Conservation (phyloP, 2,113 vertebrate genomes). For the Shinisaurus crocodilurus region DNA sequence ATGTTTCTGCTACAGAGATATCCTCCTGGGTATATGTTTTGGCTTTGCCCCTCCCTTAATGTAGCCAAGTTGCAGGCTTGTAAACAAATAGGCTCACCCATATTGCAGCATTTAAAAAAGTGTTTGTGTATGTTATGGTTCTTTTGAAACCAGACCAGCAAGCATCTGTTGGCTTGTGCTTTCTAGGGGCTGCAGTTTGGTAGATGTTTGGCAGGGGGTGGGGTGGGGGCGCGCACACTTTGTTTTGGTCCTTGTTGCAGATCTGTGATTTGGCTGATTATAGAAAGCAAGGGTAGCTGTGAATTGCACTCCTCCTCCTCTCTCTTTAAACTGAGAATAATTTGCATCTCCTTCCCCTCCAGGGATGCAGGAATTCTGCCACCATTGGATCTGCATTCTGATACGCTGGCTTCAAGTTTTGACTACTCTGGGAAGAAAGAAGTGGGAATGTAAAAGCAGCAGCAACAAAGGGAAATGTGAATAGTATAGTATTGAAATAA, state of each 20-base stretch:
- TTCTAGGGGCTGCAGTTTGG: slow-evolving; percentile 43
- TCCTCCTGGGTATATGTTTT: slow-evolving; percentile 56
- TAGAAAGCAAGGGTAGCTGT: slow-evolving; percentile 23
- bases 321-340: background rate
- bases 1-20: slow-evolving; percentile 53
- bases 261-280: slow-evolving; percentile 30
- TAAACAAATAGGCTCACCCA: slow-evolving; percentile 23
- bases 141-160: slow-evolving; percentile 9
- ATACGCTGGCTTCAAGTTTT: background rate
- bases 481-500: slow-evolving; percentile 9
- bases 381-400: slow-evolving; percentile 34
- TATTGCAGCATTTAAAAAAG: slow-evolving; percentile 26
- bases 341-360: background rate
- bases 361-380: background rate
- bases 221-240: background rate
- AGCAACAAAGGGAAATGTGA: background rate
- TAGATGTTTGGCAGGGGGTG: slow-evolving; percentile 1
- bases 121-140: slow-evolving; percentile 19
- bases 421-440: slow-evolving; percentile 20
- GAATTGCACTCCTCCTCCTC: slow-evolving; percentile 25
- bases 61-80: slow-evolving; percentile 45
- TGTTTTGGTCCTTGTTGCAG: slow-evolving; percentile 38
- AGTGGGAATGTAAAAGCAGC: background rate
- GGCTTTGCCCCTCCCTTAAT: slow-evolving; percentile 19
- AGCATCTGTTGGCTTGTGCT: background rate